Base-by-base conservation (phyloP, 2,797 vertebrate genomes). In the Fistularia commersonii region DNA sequence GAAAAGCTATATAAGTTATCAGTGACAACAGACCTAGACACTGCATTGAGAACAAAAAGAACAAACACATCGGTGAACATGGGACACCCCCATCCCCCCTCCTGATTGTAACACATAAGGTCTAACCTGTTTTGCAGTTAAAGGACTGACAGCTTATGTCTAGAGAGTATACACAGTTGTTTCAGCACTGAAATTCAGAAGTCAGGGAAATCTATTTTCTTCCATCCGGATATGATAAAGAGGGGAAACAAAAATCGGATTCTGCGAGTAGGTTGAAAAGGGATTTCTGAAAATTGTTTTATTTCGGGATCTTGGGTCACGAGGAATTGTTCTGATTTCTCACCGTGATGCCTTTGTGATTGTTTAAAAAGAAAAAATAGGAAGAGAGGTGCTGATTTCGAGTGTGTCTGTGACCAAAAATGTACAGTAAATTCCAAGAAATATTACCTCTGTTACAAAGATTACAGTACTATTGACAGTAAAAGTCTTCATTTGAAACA, bases 1-100 rank as follows among this genome's bases (percentile, higher is more conserved):
- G 65, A 82, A 38, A 86, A 85, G 86, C 79, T 86, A 84, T 82
- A 85, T 87, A 87, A 86, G 86, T 88, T 88, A 88, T 88, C 80
- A 85, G 83, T 87, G 87, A 89, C 83, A 83, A 87, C 82, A 87
- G 81, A 86, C 84, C 77, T 74, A 87, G 81, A 88, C 83, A 86
- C 81, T 82, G 83, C 87, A 85, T 86, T 67, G 77, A 85, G 81
- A 85, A 85, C 66, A 69, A 79, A 83, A 84, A 74, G 77, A 87
- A 85, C 82, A 81, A 85, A 86, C 83, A 87, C 81, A 85, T 62
- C n/a, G 8, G 73, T 84, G 83, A 81, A 82, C 81, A 81, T 76
- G 84, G 76, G 74, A 80, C 55, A 74, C 76, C 32, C 58, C 54
- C 12, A 23, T 23, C 23, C 52, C 55, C 38, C 51, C 64, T 48